These are phyloP conservation scores for Simalia tracyae DNA, from an alignment of 2,797 vertebrate species.

Conservation along the genomic window DNA sequence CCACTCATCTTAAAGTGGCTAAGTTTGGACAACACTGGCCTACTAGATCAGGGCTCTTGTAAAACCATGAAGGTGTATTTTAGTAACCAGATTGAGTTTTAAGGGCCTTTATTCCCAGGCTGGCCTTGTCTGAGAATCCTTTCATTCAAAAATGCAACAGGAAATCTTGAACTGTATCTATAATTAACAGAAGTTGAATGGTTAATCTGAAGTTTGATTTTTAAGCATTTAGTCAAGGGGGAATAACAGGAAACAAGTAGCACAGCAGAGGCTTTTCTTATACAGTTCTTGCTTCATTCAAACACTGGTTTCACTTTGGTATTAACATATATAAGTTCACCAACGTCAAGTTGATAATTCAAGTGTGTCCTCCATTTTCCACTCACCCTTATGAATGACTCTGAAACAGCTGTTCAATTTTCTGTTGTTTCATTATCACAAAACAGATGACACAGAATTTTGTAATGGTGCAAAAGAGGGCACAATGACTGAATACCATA, in stretches of 20 bases:
- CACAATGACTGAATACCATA: conserved; percentile 6
- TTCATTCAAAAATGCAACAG: not conserved
- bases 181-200: not conserved
- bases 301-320: not conserved
- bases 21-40: no score
- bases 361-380: conserved; percentile 8
- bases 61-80: not conserved
- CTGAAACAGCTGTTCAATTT: conserved; percentile 53
- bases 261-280: not conserved
- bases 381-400: not conserved
- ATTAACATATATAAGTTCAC: not conserved
- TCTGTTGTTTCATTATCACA: conserved; percentile 4
- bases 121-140: not conserved
- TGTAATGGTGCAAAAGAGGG: fast-evolving
- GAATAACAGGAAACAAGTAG: not conserved
- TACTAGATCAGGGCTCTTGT: not conserved
- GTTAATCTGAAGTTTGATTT: not conserved
- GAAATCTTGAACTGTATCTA: not conserved
- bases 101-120: no score
- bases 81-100: not conserved
- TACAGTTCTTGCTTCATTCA: not conserved
- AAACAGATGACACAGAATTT: conserved; percentile 31
- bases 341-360: not conserved
- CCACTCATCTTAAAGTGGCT: no score
- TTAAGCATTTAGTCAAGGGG: not conserved